Conservation (phyloP, 2,888 invertebrate genomes). For the Cremastinae sp. region DNA sequence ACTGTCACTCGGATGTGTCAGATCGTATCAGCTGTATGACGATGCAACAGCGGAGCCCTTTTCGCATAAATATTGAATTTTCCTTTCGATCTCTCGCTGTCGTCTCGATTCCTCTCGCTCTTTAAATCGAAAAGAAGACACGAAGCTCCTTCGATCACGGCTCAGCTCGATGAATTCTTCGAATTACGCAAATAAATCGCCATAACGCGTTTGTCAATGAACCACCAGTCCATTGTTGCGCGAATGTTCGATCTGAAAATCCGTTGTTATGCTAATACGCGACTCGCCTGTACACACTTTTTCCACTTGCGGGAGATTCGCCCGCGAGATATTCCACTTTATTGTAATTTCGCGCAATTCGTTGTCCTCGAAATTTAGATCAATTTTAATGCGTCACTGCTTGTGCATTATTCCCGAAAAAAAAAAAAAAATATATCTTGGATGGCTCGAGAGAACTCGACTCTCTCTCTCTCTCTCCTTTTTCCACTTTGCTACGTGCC, state of each 20-base stretch:
- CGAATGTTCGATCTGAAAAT: slow-evolving; percentile 31
- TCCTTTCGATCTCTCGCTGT: too few species aligned
- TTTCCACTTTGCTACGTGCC: slow-evolving; percentile 5
- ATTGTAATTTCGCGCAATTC: background rate
- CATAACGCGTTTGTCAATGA: slow-evolving; percentile 56
- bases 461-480: slow-evolving; percentile 1
- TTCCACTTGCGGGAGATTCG: slow-evolving; percentile 6
- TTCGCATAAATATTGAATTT: background rate
- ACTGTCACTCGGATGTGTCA: slow-evolving; percentile 55
- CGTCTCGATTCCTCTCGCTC: too few species aligned
- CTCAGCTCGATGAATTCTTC: slow-evolving; percentile 12
- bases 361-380: background rate
- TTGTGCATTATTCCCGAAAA: slow-evolving; percentile 9
- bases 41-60: slow-evolving; percentile 32
- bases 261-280: slow-evolving; percentile 14
- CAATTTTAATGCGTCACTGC: slow-evolving; percentile 15
- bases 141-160: slow-evolving; percentile 33
- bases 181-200: slow-evolving; percentile 22
- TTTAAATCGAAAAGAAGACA: background rate
- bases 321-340: background rate
- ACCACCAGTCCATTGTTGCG: slow-evolving; percentile 62
- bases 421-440: slow-evolving; percentile 12
- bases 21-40: slow-evolving; percentile 56
- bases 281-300: slow-evolving; percentile 19
- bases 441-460: background rate